Conservation (phyloP, 2,797 vertebrate species). For the Melanogrammus aeglefinus region DNA sequence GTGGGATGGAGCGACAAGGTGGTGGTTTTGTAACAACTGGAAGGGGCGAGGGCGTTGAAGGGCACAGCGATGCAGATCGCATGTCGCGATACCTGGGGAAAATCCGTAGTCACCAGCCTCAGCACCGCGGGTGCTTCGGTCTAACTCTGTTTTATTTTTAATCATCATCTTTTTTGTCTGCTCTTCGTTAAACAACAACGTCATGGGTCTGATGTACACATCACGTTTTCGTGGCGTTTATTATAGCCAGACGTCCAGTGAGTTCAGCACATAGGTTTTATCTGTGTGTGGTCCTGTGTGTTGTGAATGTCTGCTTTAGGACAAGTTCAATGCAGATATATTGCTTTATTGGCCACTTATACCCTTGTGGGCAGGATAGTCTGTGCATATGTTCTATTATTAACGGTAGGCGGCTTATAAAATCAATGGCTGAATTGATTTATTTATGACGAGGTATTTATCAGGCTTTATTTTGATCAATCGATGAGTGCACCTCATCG, state of each 20-base stretch:
- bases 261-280: no score
- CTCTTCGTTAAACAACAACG: neutral
- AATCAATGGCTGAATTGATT: neutral
- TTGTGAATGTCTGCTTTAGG: no score
- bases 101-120: no score
- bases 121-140: no score
- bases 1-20: neutral
- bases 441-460: neutral
- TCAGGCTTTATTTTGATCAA: neutral
- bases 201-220: neutral
- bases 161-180: neutral
- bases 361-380: neutral
- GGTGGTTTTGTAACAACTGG: slow-evolving; percentile 26
- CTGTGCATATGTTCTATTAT: neutral
- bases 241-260: no score
- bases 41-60: slow-evolving; percentile 62
- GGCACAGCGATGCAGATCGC: slow-evolving; percentile 52
- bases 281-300: no score
- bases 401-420: neutral
- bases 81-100: neutral
- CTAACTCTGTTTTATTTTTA: neutral
- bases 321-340: no score
- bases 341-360: neutral
- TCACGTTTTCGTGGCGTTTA: neutral
- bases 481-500: neutral